These are phyloP conservation scores for Mellivora capensis DNA, from an alignment of 2,113 vertebrate species.

Conservation along the genomic window DNA sequence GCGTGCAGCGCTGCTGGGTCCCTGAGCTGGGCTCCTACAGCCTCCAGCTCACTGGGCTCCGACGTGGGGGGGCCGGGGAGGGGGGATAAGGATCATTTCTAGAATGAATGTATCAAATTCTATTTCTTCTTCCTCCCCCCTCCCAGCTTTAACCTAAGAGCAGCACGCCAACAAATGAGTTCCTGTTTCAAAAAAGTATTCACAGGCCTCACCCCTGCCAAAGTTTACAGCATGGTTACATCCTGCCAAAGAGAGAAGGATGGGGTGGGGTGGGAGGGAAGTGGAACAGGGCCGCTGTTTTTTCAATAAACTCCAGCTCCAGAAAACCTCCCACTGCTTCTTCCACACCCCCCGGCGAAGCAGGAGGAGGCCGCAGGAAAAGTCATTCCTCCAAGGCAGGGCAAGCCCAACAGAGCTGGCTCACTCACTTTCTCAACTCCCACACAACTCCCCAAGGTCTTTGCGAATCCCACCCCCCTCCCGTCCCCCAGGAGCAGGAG, in stretches of 20 bases:
- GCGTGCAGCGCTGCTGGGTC: slow-evolving; percentile 47
- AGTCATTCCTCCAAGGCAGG: slow-evolving; percentile 20
- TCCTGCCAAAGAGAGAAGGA: slow-evolving; percentile 50
- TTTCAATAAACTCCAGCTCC: slow-evolving; percentile 53
- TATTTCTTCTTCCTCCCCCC: not conserved
- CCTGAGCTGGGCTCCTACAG: slow-evolving; percentile 40
- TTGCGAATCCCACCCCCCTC: not conserved
- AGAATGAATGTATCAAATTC: slow-evolving; percentile 52
- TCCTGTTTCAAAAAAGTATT: slow-evolving; percentile 64
- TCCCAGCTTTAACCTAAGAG: slow-evolving; percentile 50
- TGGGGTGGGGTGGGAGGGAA: not conserved
- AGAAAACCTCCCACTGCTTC: slow-evolving; percentile 61
- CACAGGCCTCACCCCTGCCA: slow-evolving; percentile 65
- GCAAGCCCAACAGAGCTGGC: not conserved
- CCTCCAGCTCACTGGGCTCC: slow-evolving; percentile 47
- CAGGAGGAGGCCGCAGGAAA: slow-evolving; percentile 41
- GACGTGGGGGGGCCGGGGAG: slow-evolving; percentile 62
- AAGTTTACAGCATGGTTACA: slow-evolving; percentile 69
- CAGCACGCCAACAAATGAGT: slow-evolving; percentile 41
- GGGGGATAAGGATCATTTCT: slow-evolving; percentile 60
- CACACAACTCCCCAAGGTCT: not conserved
- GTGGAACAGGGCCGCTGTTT: slow-evolving; percentile 43
- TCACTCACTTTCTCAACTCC: not conserved
- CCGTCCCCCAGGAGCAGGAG: not conserved
- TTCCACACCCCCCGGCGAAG: slow-evolving; percentile 37